Evolutionary conservation across 2,797 vertebrate species (phyloP).

Genomic region (Pseudochromis fuscus): DNA sequence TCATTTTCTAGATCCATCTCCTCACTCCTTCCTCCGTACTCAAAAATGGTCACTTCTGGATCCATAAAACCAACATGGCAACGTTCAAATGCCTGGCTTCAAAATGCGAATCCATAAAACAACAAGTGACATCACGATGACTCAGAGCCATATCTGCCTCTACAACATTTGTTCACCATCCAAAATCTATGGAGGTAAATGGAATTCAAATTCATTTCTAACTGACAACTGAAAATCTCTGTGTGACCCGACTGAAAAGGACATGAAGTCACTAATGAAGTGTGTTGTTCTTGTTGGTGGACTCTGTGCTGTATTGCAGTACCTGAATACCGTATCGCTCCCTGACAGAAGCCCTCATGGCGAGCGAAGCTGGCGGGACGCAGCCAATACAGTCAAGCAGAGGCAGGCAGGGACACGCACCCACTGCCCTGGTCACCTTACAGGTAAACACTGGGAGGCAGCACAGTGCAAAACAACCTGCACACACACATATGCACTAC

Average conservation of each 20-base stretch:
- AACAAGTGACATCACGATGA: no score
- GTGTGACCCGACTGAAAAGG: neutral
- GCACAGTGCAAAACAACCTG: slow-evolving; percentile 83
- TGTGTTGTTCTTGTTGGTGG: neutral
- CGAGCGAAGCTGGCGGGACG: slow-evolving; percentile 78
- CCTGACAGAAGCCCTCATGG: slow-evolving; percentile 80
- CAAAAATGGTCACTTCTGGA: no score
- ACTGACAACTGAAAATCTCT: neutral
- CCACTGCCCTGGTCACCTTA: slow-evolving; percentile 76
- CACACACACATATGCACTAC: slow-evolving; percentile 35
- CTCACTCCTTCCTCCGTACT: no score
- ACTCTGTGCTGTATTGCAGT: slow-evolving; percentile 4
- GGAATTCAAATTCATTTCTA: neutral
- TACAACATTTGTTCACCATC: no score
- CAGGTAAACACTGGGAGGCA: slow-evolving; percentile 85
- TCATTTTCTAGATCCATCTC: no score
- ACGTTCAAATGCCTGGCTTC: no score
- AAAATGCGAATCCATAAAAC: no score
- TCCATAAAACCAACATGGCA: no score
- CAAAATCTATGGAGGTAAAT: no score
- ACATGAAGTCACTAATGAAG: neutral
- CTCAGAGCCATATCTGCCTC: no score
- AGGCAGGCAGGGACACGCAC: slow-evolving; percentile 78
- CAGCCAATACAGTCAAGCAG: slow-evolving; percentile 82
- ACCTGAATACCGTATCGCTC: slow-evolving; percentile 80